A percentile compares a stretch with the other conserved stretches of the same genome.
Evolutionary conservation across 2,888 invertebrate species (phyloP).

Genomic region (Chymomyza procnemis): DNA sequence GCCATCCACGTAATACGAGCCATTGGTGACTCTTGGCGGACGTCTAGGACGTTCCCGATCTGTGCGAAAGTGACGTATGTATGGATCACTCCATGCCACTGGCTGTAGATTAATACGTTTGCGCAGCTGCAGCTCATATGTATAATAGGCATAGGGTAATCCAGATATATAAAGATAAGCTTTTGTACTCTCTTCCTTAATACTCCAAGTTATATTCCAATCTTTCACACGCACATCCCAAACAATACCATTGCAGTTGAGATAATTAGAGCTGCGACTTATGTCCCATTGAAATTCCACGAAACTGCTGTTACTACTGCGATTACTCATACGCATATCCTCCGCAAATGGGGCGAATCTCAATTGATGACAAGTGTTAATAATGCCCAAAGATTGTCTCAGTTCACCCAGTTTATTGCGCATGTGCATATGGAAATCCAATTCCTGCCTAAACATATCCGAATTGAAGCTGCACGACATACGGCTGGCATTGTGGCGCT

Average conservation of each 20-base stretch:
- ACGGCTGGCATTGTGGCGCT: not conserved
- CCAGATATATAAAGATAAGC: slow-evolving; percentile 19
- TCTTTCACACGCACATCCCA: slow-evolving; percentile 58
- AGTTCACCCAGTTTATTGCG: not conserved
- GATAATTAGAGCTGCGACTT: not conserved
- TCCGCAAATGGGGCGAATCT: not conserved
- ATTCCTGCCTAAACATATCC: not conserved
- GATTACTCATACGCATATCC: rapidly evolving
- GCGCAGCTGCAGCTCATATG: slow-evolving; percentile 83
- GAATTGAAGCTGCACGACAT: not conserved
- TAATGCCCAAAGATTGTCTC: not conserved
- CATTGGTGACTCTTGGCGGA: slow-evolving; percentile 85
- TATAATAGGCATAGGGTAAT: slow-evolving; percentile 52
- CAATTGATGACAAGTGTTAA: not conserved
- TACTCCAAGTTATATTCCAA: slow-evolving; percentile 20
- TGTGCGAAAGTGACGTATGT: slow-evolving; percentile 82
- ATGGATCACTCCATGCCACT: slow-evolving; percentile 84
- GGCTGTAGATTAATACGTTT: slow-evolving; percentile 79
- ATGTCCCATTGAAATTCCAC: slow-evolving; percentile 13
- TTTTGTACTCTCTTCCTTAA: slow-evolving; percentile 9
- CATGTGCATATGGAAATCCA: not conserved
- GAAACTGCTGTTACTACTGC: not conserved
- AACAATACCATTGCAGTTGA: rapidly evolving
- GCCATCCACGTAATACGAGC: slow-evolving; percentile 85
- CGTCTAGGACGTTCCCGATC: slow-evolving; percentile 79